Conservation (phyloP, 2,888 invertebrate species). For the Melinaea marsaeus region DNA sequence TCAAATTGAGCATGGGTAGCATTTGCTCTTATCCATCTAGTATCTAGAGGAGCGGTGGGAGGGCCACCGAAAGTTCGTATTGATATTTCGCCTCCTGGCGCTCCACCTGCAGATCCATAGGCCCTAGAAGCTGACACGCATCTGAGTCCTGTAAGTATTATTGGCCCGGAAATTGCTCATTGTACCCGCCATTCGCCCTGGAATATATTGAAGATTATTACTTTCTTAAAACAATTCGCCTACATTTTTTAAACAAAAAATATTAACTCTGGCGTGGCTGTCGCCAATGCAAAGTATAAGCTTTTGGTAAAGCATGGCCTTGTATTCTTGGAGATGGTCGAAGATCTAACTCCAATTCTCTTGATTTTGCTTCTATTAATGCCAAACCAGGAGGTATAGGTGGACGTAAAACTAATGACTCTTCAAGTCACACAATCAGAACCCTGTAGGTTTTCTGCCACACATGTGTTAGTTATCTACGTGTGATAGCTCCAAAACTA, state of each 20-base stretch:
- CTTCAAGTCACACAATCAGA: slow-evolving; percentile 83
- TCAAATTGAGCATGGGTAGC: slow-evolving; percentile 88
- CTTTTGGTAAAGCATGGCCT: slow-evolving; percentile 71
- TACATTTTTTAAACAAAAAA: too few species aligned
- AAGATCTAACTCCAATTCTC: slow-evolving; percentile 66
- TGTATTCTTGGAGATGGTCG: slow-evolving; percentile 57
- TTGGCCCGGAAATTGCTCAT: slow-evolving; percentile 60
- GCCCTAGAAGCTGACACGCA: slow-evolving; percentile 92
- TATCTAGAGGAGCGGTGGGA: slow-evolving; percentile 81
- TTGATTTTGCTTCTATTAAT: slow-evolving; percentile 67
- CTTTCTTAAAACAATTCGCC: not conserved
- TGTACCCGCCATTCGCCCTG: slow-evolving; percentile 82
- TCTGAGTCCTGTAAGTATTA: slow-evolving; percentile 83
- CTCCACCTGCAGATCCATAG: slow-evolving; percentile 88
- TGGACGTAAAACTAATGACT: slow-evolving; percentile 85
- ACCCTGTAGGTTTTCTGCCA: slow-evolving; percentile 89
- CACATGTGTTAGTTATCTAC: slow-evolving; percentile 88
- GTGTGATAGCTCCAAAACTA: slow-evolving; percentile 83
- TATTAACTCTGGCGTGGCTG: slow-evolving; percentile 83
- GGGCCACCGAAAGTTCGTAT: slow-evolving; percentile 89
- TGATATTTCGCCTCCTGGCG: slow-evolving; percentile 84
- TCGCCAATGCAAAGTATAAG: slow-evolving; percentile 83
- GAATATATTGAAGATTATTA: slow-evolving; percentile 39
- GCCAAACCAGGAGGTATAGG: slow-evolving; percentile 83
- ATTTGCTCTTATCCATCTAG: slow-evolving; percentile 87